phyloP scores from a whole-genome alignment of 2,113 vertebrate species.

The Cariama cristata region DNA sequence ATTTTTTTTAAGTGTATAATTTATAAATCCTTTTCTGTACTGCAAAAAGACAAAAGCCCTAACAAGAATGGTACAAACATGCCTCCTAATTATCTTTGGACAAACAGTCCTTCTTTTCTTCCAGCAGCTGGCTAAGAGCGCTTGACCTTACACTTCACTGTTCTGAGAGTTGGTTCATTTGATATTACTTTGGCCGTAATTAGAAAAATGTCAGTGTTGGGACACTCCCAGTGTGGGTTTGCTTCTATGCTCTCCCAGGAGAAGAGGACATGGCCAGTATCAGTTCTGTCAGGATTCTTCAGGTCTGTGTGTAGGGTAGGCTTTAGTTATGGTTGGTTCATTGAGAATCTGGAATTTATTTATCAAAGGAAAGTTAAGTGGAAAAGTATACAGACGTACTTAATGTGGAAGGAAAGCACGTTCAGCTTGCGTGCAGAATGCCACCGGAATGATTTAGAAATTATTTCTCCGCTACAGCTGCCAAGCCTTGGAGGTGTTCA shows the following conservation, averaged over 20 bases:
- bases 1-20: accelerated
- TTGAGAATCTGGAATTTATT: neutral
- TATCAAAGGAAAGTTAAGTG: neutral
- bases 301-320: neutral
- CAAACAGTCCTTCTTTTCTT: neutral
- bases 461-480: accelerated
- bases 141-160: neutral
- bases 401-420: neutral
- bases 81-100: neutral
- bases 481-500: neutral
- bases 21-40: neutral
- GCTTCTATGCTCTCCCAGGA: neutral
- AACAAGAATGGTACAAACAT: neutral
- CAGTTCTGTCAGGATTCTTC: accelerated
- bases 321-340: neutral
- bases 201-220: neutral
- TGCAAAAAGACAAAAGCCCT: neutral
- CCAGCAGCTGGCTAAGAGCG: neutral
- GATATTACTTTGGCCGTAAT: neutral
- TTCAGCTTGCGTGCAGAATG: neutral
- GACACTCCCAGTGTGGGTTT: neutral
- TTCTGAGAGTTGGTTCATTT: neutral
- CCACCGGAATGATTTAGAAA: neutral
- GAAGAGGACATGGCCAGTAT: neutral
- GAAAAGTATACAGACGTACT: accelerated